phyloP scores from a whole-genome alignment of 2,113 vertebrate genomes.

The Megaleporinus macrocephalus region DNA sequence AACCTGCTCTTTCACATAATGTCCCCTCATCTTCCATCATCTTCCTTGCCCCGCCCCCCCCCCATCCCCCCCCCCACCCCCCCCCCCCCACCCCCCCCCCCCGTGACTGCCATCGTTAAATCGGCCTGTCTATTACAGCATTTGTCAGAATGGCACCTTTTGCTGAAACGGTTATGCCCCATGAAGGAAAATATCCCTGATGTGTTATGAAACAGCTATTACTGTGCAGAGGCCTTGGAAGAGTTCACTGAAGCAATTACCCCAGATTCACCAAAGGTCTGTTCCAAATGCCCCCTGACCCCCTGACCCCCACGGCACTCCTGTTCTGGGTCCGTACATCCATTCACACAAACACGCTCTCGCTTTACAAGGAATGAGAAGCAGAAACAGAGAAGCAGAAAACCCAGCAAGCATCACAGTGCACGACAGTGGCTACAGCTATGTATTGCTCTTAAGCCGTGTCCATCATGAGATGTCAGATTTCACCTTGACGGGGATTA shows the following conservation, averaged over 20 bases:
- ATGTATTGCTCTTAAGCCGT: background rate
- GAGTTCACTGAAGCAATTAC: slow-evolving; percentile 54
- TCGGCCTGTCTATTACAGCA: slow-evolving; percentile 9
- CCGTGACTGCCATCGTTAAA: slow-evolving; percentile 37
- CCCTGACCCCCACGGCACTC: slow-evolving; percentile 16
- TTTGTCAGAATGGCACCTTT: slow-evolving; percentile 37
- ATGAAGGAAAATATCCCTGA: slow-evolving; percentile 27
- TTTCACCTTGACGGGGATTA: background rate
- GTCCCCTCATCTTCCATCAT: slow-evolving; percentile 4
- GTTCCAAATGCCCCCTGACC: slow-evolving; percentile 32
- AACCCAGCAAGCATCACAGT: background rate
- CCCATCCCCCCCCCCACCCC: slow-evolving; percentile 10
- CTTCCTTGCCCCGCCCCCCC: background rate
- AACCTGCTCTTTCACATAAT: slow-evolving; percentile 21
- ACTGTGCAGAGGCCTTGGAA: slow-evolving; percentile 36
- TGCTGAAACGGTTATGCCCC: slow-evolving; percentile 23
- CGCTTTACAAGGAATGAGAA: background rate
- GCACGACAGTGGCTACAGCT: background rate
- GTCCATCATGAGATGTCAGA: background rate
- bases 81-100: slow-evolving; percentile 21
- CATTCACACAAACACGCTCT: background rate
- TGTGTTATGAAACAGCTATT: slow-evolving; percentile 44
- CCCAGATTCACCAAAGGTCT: slow-evolving; percentile 30
- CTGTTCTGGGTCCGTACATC: background rate
- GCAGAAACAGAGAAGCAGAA: background rate